Evolutionary conservation across 2,113 vertebrate genomes (phyloP), one percentile per base, ranked within the genome.

Genomic region (Peromyscus polionotus): DNA sequence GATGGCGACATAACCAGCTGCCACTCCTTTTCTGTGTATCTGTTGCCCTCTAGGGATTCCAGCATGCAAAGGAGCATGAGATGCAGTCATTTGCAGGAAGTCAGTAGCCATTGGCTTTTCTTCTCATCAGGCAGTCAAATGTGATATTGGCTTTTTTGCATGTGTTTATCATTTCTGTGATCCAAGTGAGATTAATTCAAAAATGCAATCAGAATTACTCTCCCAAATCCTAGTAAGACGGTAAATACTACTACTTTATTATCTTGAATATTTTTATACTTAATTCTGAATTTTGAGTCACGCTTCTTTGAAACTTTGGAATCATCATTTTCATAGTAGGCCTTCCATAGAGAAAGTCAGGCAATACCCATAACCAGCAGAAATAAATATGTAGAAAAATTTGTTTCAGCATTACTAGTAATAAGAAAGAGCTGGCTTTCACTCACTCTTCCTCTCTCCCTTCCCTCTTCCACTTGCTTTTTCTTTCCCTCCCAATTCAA

Each of bases 121-220:
- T 90, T 89, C 70, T 54, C 7, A 26, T 94, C n/a, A 91, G 4
- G 61, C 22, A 77, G 95, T 94, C 42, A 70, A 59, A 59, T 73
- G 65, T 85, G 85, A 45, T 63, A 77, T 86, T 84, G 42, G 79
- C 73, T 94, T 98, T 88, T 67, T 59, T 88, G 80, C 73, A 96
- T 97, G 85, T 94, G 94, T 90, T 96, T 91, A 80, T 90, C 93
- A 97, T 92, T 97, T 98, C 94, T 95, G 76, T 57, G 67, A 79
- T 45, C 77, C 59, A 26, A 91, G 51, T 36, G 81, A 83, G 89
- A 85, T 86, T 76, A 45, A 63, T 75, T 67, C 68, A 7, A 14
- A 72, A 45, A 65, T 68, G 33, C 22, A 96, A n/a, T 11, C n/a
- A 73, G 8, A 97, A 63, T 83, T 79, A 19, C 61, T 59, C n/a